Base-by-base conservation (phyloP, 2,888 invertebrate genomes). In the Serrognathus titanus region DNA sequence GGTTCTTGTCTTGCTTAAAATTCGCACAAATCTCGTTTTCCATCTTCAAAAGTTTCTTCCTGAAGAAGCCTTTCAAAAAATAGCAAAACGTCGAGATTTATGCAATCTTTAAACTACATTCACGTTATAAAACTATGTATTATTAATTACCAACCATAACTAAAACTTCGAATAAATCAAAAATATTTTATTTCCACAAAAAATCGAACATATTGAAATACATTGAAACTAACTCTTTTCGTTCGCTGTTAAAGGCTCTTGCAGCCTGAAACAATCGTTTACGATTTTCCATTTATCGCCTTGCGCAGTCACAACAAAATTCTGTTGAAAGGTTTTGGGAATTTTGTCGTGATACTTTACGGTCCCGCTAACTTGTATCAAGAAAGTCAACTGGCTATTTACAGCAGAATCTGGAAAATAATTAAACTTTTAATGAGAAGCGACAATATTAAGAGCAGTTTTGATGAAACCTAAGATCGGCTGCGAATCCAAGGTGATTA, bases 281-380 rank as follows among this genome's bases (percentile, higher is more conserved):
- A 92, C 92, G 65, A 97, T 91, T 79, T 95, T 95, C 95, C 95
- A 96, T 72, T 94, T 94, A 64, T 92, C 92, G 11, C 87, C 91
- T 61, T 90, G 86, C 4, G 92, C 92, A 0, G 94, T 93, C 51
- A 96, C 86, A 24, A 94, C 81, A 72, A 96, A 95, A 38, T 88
- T 90, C 76, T 96, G 93, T 70, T 89, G 88, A 69, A 93, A 94
- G 0, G 86, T 83, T 68, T 88, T 87, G 12, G 82, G 71, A 1
- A 77, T 64, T 67, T 84, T 83, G 24, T 80, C 81, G 60, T 80
- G 83, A 68, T 88, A 92, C 64, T 86, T 88, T 0, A 95, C 92
- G 56, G 84, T 86, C 1, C 96, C 96, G 63, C 89, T 88, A 3
- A 89, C 86, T 78, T 90, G 89, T 50, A 97, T 90, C 16, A 94